Percentiles rank a stretch among this genome's conserved stretches.
These are phyloP conservation scores for Spinibarbus caldwelli DNA, from an alignment of 2,797 vertebrate genomes.

Conservation along the genomic window DNA sequence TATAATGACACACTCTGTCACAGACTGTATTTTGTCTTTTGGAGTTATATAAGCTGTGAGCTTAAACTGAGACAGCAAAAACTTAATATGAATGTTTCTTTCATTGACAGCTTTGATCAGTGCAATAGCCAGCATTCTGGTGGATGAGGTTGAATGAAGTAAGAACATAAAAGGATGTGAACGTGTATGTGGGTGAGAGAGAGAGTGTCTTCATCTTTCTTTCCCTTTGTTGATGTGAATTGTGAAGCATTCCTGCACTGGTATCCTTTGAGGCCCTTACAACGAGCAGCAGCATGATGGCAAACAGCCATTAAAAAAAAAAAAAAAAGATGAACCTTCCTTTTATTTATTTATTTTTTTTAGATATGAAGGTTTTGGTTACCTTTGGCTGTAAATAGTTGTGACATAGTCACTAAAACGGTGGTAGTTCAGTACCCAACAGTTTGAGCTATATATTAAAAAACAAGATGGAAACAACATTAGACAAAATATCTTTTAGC, in stretches of 20 bases:
- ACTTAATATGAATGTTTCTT: slow-evolving; percentile 34
- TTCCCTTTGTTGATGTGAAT: slow-evolving; percentile 63
- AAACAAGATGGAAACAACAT: slow-evolving; percentile 40
- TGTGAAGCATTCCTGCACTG: slow-evolving; percentile 60
- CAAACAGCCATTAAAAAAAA: slow-evolving; percentile 50
- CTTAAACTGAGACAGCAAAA: slow-evolving; percentile 42
- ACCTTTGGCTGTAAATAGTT: slow-evolving; percentile 67
- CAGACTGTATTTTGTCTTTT: slow-evolving; percentile 51
- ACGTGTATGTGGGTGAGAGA: slow-evolving; percentile 28
- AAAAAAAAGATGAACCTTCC: slow-evolving; percentile 55
- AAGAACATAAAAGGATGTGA: slow-evolving; percentile 7
- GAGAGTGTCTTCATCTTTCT: slow-evolving; percentile 43
- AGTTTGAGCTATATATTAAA: slow-evolving; percentile 58
- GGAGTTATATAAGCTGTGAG: slow-evolving; percentile 24
- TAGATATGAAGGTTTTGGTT: slow-evolving; percentile 62
- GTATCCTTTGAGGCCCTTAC: slow-evolving; percentile 59
- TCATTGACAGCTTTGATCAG: slow-evolving; percentile 52
- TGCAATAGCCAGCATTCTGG: slow-evolving; percentile 62
- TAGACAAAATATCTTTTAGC: slow-evolving; percentile 50
- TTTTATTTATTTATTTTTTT: slow-evolving; percentile 7
- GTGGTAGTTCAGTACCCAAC: slow-evolving; percentile 64
- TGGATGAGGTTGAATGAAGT: slow-evolving; percentile 53
- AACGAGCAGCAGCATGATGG: slow-evolving; percentile 62
- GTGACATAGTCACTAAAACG: slow-evolving; percentile 57
- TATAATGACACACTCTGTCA: slow-evolving; percentile 45